Conservation (phyloP, 1,140 invertebrate genomes). For the Prorops nasuta region DNA sequence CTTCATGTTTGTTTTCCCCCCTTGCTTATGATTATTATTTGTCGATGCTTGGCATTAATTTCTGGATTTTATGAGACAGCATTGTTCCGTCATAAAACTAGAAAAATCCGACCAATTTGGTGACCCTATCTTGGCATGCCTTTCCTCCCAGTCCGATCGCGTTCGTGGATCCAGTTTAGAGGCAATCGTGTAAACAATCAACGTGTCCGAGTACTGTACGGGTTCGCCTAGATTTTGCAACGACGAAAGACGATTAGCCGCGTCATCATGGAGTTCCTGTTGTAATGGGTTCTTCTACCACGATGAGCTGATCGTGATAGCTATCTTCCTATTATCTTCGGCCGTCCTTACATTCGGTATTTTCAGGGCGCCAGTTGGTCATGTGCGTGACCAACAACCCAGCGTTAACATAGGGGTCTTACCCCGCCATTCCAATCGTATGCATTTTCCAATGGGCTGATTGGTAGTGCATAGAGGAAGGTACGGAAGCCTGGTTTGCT, state of each 20-base stretch:
- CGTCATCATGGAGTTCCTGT: constrained; percentile 15
- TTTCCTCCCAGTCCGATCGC: constrained; percentile 9
- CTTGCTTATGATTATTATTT: not conserved
- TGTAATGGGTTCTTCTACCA: no score
- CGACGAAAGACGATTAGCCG: constrained; percentile 19
- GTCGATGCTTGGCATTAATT: not conserved
- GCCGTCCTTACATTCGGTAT: no score
- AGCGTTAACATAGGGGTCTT: no score
- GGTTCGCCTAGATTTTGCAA: constrained; percentile 15
- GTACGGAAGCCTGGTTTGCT: no score
- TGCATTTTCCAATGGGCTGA: no score
- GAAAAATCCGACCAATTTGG: not conserved
- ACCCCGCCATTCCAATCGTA: no score
- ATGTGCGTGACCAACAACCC: no score
- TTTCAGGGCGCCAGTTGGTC: no score
- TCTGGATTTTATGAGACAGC: constrained; percentile 4
- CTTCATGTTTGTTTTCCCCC: not conserved
- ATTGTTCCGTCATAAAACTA: constrained; percentile 4
- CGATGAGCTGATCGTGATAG: no score
- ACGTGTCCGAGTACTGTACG: constrained; percentile 18
- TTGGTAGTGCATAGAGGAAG: no score
- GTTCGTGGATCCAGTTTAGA: constrained; percentile 9
- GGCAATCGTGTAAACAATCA: constrained; percentile 15
- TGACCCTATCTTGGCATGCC: not conserved
- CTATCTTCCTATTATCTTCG: no score